Conservation (phyloP, 37 sponge, comb jelly and placozoan genomes). For the Mnemiopsis leidyi region DNA sequence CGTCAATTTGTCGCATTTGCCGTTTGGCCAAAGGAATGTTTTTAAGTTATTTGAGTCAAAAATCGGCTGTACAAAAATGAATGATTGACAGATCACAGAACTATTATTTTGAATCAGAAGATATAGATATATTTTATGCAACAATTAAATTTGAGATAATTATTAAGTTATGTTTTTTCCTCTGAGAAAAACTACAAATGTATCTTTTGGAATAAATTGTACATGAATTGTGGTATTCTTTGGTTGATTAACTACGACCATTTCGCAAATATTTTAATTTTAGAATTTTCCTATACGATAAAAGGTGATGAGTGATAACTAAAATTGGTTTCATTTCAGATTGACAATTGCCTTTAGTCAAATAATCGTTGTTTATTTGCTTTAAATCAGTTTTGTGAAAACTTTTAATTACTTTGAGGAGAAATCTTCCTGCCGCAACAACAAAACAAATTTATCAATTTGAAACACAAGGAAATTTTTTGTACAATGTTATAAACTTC, state of each 20-base stretch:
- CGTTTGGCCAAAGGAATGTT: no score
- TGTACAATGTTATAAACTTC: background rate
- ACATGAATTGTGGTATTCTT: background rate
- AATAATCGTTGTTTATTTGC: background rate
- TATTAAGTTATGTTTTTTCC: background rate
- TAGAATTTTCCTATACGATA: background rate
- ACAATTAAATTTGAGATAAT: background rate
- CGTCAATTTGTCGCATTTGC: no score
- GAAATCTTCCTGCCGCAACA: no score
- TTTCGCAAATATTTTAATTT: background rate
- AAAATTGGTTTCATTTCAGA: background rate
- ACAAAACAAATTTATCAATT: background rate
- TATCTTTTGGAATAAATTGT: background rate
- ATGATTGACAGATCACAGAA: no score
- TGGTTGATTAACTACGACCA: background rate
- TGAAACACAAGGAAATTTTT: slow-evolving; percentile 56
- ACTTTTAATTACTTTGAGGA: no score
- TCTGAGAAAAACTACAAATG: background rate
- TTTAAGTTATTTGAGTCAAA: no score
- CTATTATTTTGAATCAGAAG: no score
- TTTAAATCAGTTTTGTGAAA: no score
- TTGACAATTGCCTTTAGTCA: background rate
- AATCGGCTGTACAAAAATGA: no score
- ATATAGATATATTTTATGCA: no score
- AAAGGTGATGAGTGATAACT: no score